A percentile compares a stretch with the other conserved stretches of the same genome.
These are phyloP conservation scores for Asobara japonica DNA, from an alignment of 1,140 invertebrate species.

Conservation along the genomic window DNA sequence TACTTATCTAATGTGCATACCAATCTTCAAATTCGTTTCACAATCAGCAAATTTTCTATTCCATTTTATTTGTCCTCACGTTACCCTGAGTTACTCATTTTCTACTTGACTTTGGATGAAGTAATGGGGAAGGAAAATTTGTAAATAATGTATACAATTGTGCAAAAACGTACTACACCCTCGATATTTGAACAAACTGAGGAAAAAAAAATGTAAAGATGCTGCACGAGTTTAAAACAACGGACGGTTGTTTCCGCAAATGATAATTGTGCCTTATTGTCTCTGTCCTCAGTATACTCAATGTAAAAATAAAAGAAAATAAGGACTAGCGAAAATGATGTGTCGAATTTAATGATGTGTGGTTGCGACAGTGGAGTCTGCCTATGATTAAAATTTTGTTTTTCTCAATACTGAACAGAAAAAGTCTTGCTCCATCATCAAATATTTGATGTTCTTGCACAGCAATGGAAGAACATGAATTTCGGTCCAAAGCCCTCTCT, in stretches of 20 bases:
- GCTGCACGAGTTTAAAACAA: not conserved
- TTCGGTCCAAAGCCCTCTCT: too few species aligned
- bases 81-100: not conserved
- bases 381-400: too few species aligned
- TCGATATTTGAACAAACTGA: slow-evolving; percentile 11
- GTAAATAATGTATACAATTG: slow-evolving; percentile 27
- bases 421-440: too few species aligned
- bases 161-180: not conserved
- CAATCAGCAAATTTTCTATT: not conserved
- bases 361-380: too few species aligned
- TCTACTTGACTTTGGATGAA: not conserved
- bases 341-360: too few species aligned
- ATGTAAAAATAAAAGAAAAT: not conserved
- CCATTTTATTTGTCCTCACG: not conserved
- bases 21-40: not conserved
- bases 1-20: too few species aligned
- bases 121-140: not conserved
- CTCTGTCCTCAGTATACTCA: slow-evolving; percentile 21
- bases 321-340: not conserved
- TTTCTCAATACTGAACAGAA: too few species aligned
- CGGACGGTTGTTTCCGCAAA: not conserved
- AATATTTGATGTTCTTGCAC: too few species aligned
- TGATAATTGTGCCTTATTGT: slow-evolving; percentile 29
- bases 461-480: too few species aligned
- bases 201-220: not conserved